These are phyloP conservation scores for Thaumetopoea pityocampa DNA, from an alignment of 1,140 invertebrate species.

Conservation along the genomic window DNA sequence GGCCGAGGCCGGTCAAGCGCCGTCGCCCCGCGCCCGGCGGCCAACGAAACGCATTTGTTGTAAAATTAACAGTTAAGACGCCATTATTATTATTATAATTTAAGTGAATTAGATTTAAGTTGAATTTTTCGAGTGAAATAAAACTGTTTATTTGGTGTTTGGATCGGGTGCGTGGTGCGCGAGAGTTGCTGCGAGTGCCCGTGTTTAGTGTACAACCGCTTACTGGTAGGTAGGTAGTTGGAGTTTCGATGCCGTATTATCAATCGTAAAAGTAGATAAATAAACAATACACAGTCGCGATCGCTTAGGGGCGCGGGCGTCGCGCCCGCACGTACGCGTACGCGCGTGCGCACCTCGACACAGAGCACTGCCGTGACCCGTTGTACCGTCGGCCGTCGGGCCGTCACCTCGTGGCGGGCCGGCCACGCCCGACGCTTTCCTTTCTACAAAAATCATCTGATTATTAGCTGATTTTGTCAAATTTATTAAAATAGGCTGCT, in stretches of 20 bases:
- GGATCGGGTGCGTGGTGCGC: constrained; percentile 63
- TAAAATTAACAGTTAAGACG: constrained; percentile 69
- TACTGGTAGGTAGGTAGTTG: constrained; percentile 75
- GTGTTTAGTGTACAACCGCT: constrained; percentile 72
- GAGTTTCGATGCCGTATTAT: constrained; percentile 72
- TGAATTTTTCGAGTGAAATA: constrained; percentile 71
- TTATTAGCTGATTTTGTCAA: constrained; percentile 69
- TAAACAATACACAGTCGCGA: constrained; percentile 60
- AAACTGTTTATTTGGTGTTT: constrained; percentile 59
- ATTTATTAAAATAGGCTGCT: constrained; percentile 73
- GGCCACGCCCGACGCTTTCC: constrained; percentile 49
- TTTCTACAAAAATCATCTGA: constrained; percentile 66
- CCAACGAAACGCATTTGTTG: constrained; percentile 73
- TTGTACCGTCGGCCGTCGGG: constrained; percentile 12
- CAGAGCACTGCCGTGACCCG: constrained; percentile 25
- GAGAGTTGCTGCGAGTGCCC: constrained; percentile 72
- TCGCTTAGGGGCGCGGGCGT: constrained; percentile 34
- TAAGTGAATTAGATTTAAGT: constrained; percentile 73
- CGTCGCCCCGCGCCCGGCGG: constrained; percentile 55
- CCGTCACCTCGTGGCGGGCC: constrained; percentile 22
- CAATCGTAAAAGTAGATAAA: constrained; percentile 68
- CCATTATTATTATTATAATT: constrained; percentile 68
- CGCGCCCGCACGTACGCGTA: too few species aligned
- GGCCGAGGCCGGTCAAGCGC: constrained; percentile 36
- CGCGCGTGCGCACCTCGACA: constrained; percentile 14